Percentiles rank a stretch among this genome's conserved stretches.
Evolutionary conservation across 2,113 vertebrate genomes (phyloP).

Genomic region (Thryonomys swinderianus): DNA sequence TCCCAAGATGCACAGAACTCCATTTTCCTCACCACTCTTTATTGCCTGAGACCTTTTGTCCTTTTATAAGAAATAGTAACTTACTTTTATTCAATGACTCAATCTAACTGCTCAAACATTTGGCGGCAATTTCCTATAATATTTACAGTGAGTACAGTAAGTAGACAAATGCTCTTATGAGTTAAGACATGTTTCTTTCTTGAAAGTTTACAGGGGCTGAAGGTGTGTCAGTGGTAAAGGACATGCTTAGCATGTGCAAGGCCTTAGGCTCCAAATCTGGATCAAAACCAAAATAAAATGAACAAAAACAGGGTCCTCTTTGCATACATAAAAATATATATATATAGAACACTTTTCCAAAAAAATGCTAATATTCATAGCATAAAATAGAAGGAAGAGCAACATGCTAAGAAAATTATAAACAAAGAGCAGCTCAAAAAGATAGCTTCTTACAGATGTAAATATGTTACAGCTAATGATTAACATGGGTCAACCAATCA

Average conservation of each 20-base stretch:
- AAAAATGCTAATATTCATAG: neutral
- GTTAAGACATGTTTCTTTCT: neutral
- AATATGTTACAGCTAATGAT: neutral
- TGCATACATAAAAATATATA: neutral
- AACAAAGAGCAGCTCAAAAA: neutral
- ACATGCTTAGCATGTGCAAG: neutral
- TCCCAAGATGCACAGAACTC: neutral
- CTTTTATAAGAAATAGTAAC: neutral
- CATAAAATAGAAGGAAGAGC: neutral
- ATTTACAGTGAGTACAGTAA: neutral
- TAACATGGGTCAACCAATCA: neutral
- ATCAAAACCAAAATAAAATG: neutral
- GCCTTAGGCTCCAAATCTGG: neutral
- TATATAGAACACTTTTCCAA: neutral
- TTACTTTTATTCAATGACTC: neutral
- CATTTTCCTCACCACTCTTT: constrained; percentile 6
- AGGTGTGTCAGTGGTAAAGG: no score
- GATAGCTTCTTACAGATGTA: neutral
- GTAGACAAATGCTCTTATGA: neutral
- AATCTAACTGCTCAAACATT: constrained; percentile 2
- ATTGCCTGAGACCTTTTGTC: neutral
- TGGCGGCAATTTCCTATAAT: neutral
- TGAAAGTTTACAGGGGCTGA: neutral
- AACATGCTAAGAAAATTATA: constrained; percentile 15
- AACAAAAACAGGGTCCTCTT: neutral